Evolutionary conservation across 2,113 vertebrate genomes (phyloP).

Genomic region (Scortum barcoo): DNA sequence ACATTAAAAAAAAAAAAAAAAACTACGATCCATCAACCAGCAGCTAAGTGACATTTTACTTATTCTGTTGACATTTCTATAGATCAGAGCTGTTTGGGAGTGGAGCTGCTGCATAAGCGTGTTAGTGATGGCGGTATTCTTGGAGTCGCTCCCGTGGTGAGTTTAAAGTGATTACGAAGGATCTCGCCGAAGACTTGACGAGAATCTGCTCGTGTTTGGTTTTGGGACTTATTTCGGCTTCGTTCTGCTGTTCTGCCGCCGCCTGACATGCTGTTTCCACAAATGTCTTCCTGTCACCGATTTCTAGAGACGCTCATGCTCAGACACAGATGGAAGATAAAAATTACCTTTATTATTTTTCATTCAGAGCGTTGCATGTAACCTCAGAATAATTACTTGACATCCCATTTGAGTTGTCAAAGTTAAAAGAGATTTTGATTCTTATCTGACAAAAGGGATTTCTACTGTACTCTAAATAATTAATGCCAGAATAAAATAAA

Average conservation of each 20-base stretch:
- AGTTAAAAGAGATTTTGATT: neutral
- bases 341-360: neutral
- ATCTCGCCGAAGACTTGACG: slow-evolving; percentile 26
- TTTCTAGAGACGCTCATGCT: neutral
- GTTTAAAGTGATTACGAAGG: slow-evolving; percentile 57
- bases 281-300: slow-evolving; percentile 36
- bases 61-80: slow-evolving; percentile 27
- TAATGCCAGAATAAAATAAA: slow-evolving; percentile 3
- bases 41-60: slow-evolving; percentile 21
- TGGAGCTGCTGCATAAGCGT: slow-evolving; percentile 34
- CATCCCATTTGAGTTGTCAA: neutral
- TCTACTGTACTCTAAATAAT: neutral
- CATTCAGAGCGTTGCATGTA: neutral
- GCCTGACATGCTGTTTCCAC: slow-evolving; percentile 43
- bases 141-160: slow-evolving; percentile 38
- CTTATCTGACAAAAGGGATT: slow-evolving; percentile 1
- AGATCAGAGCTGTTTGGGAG: slow-evolving; percentile 36
- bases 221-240: neutral
- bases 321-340: neutral
- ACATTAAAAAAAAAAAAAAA: slow-evolving; percentile 10
- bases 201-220: slow-evolving; percentile 26
- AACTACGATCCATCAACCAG: slow-evolving; percentile 38
- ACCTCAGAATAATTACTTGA: slow-evolving; percentile 21
- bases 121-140: slow-evolving; percentile 59
- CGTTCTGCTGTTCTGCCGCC: neutral